Evolutionary conservation across 2,797 vertebrate species (phyloP).

Genomic region (Australoheros facetus): DNA sequence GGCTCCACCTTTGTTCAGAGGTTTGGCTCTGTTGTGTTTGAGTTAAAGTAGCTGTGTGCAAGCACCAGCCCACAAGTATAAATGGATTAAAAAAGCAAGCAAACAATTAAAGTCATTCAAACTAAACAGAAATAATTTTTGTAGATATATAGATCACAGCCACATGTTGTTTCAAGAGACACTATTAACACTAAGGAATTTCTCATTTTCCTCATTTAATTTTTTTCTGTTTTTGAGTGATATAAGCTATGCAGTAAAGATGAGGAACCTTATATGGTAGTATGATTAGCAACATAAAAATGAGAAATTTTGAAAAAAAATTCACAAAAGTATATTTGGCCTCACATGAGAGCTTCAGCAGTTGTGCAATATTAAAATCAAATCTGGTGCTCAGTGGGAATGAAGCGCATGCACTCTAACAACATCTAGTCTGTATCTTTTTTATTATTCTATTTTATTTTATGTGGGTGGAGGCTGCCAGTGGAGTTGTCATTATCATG

Average conservation of each 20-base stretch:
- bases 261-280: background rate
- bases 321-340: too few relatives aligned
- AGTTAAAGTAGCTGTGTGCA: background rate
- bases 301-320: background rate
- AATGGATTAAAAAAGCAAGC: background rate
- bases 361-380: too few relatives aligned
- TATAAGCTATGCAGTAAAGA: background rate
- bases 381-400: background rate
- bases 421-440: rapidly evolving
- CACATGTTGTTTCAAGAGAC: background rate
- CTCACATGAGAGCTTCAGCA: too few relatives aligned
- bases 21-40: background rate
- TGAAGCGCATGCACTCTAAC: background rate
- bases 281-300: background rate
- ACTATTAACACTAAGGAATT: background rate
- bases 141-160: background rate
- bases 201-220: too few relatives aligned
- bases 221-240: background rate
- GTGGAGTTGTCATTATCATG: background rate
- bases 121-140: background rate
- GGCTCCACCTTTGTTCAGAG: background rate
- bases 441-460: background rate
- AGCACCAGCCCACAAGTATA: background rate
- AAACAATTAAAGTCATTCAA: background rate
- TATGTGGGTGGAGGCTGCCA: background rate